phyloP scores from a whole-genome alignment of 2,888 invertebrate species.

The Microchrysa polita region DNA sequence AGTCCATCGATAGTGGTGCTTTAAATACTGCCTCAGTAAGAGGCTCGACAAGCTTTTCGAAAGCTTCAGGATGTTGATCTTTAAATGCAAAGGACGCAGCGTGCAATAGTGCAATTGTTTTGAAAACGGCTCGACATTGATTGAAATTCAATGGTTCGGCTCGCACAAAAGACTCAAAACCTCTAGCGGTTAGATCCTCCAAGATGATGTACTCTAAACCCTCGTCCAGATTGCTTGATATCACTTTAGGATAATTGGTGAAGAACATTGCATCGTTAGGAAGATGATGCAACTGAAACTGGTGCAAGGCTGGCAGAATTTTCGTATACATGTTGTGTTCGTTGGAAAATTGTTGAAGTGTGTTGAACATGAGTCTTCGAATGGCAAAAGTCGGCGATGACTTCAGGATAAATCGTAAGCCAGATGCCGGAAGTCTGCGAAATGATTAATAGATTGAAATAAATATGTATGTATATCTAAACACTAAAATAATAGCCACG shows the following conservation, averaged over 20 bases:
- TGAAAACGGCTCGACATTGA: conserved; percentile 63
- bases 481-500: no score
- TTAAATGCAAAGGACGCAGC: conserved; percentile 67
- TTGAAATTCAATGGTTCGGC: conserved; percentile 65
- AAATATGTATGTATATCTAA: no score
- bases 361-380: conserved; percentile 43
- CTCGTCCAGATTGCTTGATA: conserved; percentile 63
- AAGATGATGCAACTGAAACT: conserved; percentile 35
- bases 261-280: conserved; percentile 37
- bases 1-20: conserved; percentile 20
- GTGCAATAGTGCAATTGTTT: conserved; percentile 66
- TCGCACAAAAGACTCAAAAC: conserved; percentile 60
- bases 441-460: no score
- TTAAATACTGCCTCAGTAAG: conserved; percentile 40
- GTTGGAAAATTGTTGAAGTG: conserved; percentile 34
- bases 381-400: conserved; percentile 36
- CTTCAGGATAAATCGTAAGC: conserved; percentile 35
- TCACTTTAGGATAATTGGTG: conserved; percentile 53
- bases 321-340: conserved; percentile 42
- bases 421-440: no score
- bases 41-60: conserved; percentile 52
- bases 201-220: conserved; percentile 65
- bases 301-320: conserved; percentile 42
- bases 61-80: conserved; percentile 65
- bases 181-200: conserved; percentile 63